Conservation (phyloP, 92 coral and sea anemone species). For the Palythoa heliodiscus region DNA sequence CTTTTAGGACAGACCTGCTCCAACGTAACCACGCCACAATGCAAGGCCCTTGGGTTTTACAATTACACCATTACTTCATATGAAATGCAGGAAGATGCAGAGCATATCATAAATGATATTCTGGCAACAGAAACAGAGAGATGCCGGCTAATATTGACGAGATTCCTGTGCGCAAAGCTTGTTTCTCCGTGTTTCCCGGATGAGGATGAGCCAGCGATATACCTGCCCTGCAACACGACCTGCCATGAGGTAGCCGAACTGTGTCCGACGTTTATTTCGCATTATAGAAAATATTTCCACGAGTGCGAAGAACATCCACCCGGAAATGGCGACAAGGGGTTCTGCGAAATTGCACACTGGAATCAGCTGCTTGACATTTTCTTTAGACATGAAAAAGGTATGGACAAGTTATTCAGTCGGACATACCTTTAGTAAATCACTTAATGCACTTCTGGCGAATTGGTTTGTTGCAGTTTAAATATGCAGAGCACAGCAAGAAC, state of each 20-base stretch:
- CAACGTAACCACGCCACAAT: constrained; percentile 2
- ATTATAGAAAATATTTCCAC: constrained; percentile 24
- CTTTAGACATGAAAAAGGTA: constrained; percentile 12
- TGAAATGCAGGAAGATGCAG: constrained; percentile 24
- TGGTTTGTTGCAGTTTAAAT: no score
- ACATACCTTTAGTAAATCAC: no score
- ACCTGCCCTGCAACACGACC: constrained; percentile 38
- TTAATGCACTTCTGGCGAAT: no score
- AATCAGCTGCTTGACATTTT: constrained; percentile 18
- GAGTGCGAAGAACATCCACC: constrained; percentile 9
- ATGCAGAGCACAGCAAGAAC: no score
- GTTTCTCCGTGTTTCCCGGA: constrained; percentile 34
- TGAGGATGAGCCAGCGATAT: constrained; percentile 17
- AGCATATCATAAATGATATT: neutral
- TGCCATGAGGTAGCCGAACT: constrained; percentile 13
- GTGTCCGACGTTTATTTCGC: constrained; percentile 13
- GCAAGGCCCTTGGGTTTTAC: constrained; percentile 15
- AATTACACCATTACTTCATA: constrained; percentile 22
- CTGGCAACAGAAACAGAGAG: constrained; percentile 15
- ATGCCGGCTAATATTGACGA: constrained; percentile 12
- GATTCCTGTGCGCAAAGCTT: constrained; percentile 25
- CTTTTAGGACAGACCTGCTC: constrained; percentile 20
- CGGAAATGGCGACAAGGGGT: constrained; percentile 21
- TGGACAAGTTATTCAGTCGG: neutral
- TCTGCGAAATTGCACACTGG: constrained; percentile 18